Evolutionary conservation across 2,113 vertebrate species (phyloP), one percentile per base, ranked within the genome.

Genomic region (Clarias macrocephalus): DNA sequence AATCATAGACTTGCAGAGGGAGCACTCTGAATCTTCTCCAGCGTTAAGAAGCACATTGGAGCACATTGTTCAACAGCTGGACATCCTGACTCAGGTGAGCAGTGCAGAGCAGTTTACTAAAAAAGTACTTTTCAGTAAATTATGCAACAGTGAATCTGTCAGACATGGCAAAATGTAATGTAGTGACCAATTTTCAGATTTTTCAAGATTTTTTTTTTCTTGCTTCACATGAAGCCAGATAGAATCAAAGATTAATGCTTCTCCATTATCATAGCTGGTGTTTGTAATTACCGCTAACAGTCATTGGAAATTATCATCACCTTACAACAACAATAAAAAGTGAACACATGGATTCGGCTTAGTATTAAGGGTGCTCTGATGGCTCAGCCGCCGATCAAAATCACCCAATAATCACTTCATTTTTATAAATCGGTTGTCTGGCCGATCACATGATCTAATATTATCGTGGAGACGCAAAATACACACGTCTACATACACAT

Each of bases 61-160:
- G 83, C 94, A 96, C 68, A 97, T 99, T n/a, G 95, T 98, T 85
- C 95, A 96, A 1, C 97, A 98, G 89, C 92, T 99, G 90, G 95
- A 95, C 60, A 90, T 98, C 82, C 92, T 99, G 91, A 99, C 97
- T 11, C 95, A 98, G 93, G 98, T 99, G 85, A 93, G 90, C 85
- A 42, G n/a, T 21, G 5, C 4, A 19, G 48, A 48, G 48, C 48
- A 7, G 6, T 48, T 48, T 48, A 48, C 6, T 48, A 7, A 48
- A 48, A 70, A 70, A 70, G 68, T 33, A 3, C 9, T 73, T 73
- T 48, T 73, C 7, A 73, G 42, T 11, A 42, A 60, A 28, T 11
- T 33, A 28, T 56, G 75, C 23, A 42, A 52, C 8, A 28, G 15
- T 48, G 4, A 65, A 37, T 21, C 23, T 16, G 7, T n/a, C 79